Conservation (phyloP, 1,140 invertebrate species). For the Anastrepha ludens region DNA sequence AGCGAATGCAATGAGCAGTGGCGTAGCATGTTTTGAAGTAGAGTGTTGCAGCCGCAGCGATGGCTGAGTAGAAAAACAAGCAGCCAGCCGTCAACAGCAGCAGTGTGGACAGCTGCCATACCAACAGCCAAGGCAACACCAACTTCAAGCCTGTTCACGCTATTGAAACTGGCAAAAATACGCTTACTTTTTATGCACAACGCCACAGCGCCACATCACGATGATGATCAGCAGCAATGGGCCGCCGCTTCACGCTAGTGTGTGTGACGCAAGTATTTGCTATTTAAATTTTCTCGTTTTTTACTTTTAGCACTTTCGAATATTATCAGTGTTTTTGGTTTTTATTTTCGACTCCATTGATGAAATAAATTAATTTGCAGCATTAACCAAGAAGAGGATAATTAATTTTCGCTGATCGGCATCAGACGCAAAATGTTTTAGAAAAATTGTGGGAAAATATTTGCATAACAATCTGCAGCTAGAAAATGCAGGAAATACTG, state of each 20-base stretch:
- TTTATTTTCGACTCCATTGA: background rate
- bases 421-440: no score
- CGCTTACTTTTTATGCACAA: background rate
- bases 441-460: no score
- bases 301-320: background rate
- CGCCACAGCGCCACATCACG: background rate
- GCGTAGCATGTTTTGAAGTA: slow-evolving; percentile 17
- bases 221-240: background rate
- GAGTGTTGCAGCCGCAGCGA: background rate
- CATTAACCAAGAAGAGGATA: background rate
- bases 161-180: background rate
- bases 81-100: background rate
- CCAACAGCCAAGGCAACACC: background rate
- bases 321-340: background rate
- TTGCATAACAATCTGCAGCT: no score
- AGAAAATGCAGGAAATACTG: background rate
- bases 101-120: background rate
- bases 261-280: background rate
- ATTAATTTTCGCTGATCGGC: background rate
- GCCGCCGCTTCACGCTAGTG: background rate
- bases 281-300: background rate
- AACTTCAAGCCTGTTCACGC: background rate
- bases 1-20: slow-evolving; percentile 34
- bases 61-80: slow-evolving; percentile 6
- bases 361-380: slow-evolving; percentile 14